Base-by-base conservation (phyloP, 2,797 vertebrate genomes). In the Eulemur coronatus region DNA sequence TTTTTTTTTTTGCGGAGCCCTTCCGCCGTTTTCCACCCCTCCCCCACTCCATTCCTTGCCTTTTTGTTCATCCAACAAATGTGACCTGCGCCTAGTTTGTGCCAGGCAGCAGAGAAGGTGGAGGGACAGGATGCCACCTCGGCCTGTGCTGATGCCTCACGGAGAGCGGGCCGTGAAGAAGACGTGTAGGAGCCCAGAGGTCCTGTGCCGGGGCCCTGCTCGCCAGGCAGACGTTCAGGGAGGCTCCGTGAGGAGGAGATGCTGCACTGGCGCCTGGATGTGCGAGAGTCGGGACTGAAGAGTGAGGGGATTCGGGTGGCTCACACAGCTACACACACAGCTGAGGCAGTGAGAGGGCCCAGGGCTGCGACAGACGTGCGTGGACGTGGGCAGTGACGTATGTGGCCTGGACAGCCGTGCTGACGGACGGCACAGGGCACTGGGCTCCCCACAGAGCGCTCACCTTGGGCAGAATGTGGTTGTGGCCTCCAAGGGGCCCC, bases 401-500 rank as follows among this genome's bases (percentile, higher is more conserved):
- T 11, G 41, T 35, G 3, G 46, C 6, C 35, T 9, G 38, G 61
- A 1, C 70, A 15, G 33, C 24, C 10, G 11, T 10, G 13, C 50
- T 15, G 0, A 26, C 18, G 24, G 84, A 22, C 17, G 1, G 14
- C 1, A 0, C 0, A 11, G n/a, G 6, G 41, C 43, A 26, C 41
- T 41, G 50, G 73, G 41, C 17, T 11, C 41, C 17, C 73, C n/a
- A 18, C 73, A 33, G 50, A 41, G 1, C 0, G 59, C 33, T 38
- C 1, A 28, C 33, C 13, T 7, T 1, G 1, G 5, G 75, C 17
- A 48, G 14, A 22, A 41, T 11, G 26, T 0, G 8, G 43, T 5
- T 50, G 57, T 28, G 2, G 0, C 5, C 35, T 65, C 22, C 22
- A 30, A 0, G 0, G 50, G 72, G 3, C 11, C 38, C 33, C 38